Evolutionary conservation across 2,113 vertebrate species (phyloP).

Genomic region (Mobula birostris): DNA sequence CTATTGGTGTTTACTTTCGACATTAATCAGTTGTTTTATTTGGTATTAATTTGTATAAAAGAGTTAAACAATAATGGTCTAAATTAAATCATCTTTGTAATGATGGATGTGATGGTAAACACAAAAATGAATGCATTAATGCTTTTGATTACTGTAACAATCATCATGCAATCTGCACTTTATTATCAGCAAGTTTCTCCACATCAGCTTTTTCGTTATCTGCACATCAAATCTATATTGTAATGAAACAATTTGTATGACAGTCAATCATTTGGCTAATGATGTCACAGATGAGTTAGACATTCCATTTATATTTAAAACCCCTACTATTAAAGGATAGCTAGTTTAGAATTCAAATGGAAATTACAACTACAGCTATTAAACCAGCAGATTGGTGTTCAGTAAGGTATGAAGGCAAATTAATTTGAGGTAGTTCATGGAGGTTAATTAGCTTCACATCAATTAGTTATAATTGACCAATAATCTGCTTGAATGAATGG

Average conservation of each 20-base stretch:
- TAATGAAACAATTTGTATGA: background rate
- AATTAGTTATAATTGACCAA: constrained; percentile 2
- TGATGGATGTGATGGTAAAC: background rate
- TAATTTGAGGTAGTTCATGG: background rate
- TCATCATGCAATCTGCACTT: background rate
- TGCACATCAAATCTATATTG: background rate
- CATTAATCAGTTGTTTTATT: background rate
- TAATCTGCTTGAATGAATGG: background rate
- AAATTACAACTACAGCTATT: background rate
- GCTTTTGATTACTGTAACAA: no score
- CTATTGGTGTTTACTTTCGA: background rate
- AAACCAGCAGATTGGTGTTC: background rate
- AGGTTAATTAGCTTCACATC: background rate
- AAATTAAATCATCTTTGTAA: background rate
- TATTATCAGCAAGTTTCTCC: no score
- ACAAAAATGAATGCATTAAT: background rate
- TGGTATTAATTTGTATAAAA: no score
- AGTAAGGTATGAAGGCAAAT: background rate
- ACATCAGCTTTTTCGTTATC: background rate
- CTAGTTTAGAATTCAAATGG: background rate
- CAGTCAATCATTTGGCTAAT: background rate
- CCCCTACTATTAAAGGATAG: background rate
- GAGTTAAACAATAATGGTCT: background rate
- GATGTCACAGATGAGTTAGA: background rate
- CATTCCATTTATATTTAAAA: background rate